Evolutionary conservation across 2,113 vertebrate genomes (phyloP).

Genomic region (Platysternon megacephalum): DNA sequence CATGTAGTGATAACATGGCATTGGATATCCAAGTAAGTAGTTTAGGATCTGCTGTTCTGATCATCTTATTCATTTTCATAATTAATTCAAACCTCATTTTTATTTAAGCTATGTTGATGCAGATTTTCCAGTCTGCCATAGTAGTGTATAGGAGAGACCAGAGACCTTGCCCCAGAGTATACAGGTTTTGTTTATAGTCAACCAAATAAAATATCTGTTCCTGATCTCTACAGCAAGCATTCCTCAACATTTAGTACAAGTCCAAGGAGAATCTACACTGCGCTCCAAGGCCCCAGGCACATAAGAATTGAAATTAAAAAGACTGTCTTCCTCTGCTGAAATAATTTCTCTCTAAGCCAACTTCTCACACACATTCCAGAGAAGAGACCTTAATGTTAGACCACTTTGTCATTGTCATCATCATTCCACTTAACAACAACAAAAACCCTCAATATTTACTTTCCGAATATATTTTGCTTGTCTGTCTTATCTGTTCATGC

Average conservation of each 20-base stretch:
- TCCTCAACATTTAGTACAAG: accelerated
- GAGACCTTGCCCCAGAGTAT: accelerated
- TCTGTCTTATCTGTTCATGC: not conserved
- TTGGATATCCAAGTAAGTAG: accelerated
- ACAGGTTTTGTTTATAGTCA: accelerated
- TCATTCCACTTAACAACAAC: not conserved
- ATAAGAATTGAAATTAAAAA: not conserved
- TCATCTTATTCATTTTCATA: accelerated
- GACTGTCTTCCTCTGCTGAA: not conserved
- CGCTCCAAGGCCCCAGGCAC: not conserved
- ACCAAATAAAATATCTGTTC: accelerated
- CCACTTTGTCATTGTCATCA: not conserved
- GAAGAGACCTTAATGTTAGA: not conserved
- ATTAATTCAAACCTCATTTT: not conserved
- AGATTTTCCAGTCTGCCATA: accelerated
- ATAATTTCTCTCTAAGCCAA: not conserved
- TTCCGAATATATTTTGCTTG: not conserved
- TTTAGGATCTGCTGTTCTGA: accelerated
- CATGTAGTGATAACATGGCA: accelerated
- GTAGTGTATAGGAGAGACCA: not conserved
- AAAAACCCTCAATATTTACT: not conserved
- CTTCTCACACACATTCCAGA: not conserved
- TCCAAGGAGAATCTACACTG: accelerated
- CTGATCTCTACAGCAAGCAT: not conserved
- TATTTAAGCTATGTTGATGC: accelerated